Evolutionary conservation across 2,113 vertebrate genomes (phyloP).

Genomic region (Pseudopipra pipra): DNA sequence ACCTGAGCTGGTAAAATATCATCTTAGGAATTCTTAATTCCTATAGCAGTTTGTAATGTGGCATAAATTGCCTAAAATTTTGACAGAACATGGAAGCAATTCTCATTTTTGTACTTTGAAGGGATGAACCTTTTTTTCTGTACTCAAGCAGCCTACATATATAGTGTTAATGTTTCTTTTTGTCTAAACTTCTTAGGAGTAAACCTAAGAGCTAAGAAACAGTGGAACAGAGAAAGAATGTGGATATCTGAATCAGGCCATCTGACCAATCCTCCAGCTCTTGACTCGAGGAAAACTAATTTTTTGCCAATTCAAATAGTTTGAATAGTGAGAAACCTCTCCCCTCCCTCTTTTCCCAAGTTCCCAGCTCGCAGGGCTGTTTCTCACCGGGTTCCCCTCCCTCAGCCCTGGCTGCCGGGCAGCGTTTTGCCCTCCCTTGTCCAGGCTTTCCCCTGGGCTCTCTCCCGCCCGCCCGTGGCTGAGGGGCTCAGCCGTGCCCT

Average conservation of each 20-base stretch:
- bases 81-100: neutral
- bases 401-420: neutral
- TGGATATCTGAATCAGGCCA: neutral
- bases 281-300: neutral
- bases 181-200: neutral
- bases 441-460: neutral
- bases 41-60: neutral
- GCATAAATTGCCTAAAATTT: neutral
- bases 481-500: neutral
- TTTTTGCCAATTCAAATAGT: neutral
- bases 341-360: neutral
- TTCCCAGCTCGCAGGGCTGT: fast-evolving
- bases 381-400: fast-evolving
- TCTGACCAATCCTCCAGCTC: neutral
- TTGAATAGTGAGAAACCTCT: neutral
- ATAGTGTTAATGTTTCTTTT: neutral
- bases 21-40: neutral
- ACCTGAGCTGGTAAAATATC: neutral
- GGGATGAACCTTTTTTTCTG: neutral
- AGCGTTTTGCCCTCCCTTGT: neutral
- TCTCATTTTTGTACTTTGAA: neutral
- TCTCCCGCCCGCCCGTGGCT: neutral
- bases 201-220: neutral
- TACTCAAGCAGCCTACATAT: neutral
- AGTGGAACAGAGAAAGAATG: neutral